These are phyloP conservation scores for Caradrina kadenii DNA, from an alignment of 2,888 invertebrate species.

Conservation along the genomic window DNA sequence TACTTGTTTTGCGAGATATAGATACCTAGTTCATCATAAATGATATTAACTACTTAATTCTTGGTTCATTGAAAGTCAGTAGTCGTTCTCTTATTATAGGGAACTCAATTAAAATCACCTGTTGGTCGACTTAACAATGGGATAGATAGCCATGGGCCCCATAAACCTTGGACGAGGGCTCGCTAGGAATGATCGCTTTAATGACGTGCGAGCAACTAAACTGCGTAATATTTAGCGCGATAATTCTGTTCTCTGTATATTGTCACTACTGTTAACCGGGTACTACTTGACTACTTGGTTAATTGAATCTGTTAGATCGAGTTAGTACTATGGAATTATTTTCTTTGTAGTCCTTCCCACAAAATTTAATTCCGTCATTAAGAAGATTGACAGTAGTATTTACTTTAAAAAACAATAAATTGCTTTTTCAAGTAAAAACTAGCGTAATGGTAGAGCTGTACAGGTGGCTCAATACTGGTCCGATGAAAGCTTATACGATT, in stretches of 20 bases:
- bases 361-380: not conserved
- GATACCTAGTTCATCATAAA: conserved; percentile 31
- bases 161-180: conserved; percentile 74
- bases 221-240: conserved; percentile 35
- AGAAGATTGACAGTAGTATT: not conserved
- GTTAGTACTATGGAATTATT: not conserved
- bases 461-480: too few species aligned
- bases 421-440: not conserved
- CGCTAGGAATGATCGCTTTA: conserved; percentile 79
- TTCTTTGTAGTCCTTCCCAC: not conserved
- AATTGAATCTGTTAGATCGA: not conserved
- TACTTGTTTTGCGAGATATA: not conserved
- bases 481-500: too few species aligned
- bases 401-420: conserved; percentile 16
- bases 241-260: conserved; percentile 26
- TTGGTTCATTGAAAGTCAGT: conserved; percentile 62
- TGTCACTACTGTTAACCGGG: conserved; percentile 14
- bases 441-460: too few species aligned
- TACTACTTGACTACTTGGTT: not conserved
- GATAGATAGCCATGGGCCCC: conserved; percentile 72
- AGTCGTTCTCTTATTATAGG: conserved; percentile 62
- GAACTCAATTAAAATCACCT: conserved; percentile 82
- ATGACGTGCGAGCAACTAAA: conserved; percentile 76
- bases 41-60: conserved; percentile 65
- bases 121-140: conserved; percentile 74